Percentiles rank a stretch among this genome's conserved stretches.
These are phyloP conservation scores for Sprattus sprattus DNA, from an alignment of 2,113 vertebrate genomes.

Conservation along the genomic window DNA sequence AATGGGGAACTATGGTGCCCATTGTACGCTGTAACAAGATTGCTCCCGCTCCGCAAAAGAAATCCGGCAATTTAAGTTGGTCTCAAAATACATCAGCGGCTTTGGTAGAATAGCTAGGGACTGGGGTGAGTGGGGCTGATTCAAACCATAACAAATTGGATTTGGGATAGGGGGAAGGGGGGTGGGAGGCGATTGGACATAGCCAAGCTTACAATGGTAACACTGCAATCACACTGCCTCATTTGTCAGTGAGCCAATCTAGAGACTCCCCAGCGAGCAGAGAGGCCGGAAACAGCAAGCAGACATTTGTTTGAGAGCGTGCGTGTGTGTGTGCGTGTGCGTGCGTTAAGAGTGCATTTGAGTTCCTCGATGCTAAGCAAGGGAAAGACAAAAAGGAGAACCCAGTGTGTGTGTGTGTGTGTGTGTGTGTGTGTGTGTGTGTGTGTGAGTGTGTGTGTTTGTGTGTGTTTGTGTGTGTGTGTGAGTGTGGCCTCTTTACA, in stretches of 20 bases:
- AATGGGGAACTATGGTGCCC: slow-evolving; percentile 25
- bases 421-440: background rate
- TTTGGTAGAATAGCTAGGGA: slow-evolving; percentile 56
- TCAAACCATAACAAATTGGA: slow-evolving; percentile 65
- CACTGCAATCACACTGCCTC: slow-evolving; percentile 58
- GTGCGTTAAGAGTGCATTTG: background rate
- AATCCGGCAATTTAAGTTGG: slow-evolving; percentile 49
- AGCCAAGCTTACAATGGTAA: slow-evolving; percentile 58
- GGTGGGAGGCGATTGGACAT: slow-evolving; percentile 21
- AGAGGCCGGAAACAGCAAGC: background rate
- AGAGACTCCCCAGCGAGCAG: background rate
- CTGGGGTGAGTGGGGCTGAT: slow-evolving; percentile 54
- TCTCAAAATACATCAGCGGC: slow-evolving; percentile 55
- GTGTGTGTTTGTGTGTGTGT: background rate
- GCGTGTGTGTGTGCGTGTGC: background rate
- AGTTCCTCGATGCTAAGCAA: background rate
- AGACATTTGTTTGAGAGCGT: background rate
- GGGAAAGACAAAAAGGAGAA: background rate
- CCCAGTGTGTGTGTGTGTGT: background rate
- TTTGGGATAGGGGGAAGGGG: slow-evolving; percentile 54
- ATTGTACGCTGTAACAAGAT: slow-evolving; percentile 35
- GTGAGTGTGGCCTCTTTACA: background rate
- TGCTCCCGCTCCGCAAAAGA: slow-evolving; percentile 35
- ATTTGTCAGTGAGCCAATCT: slow-evolving; percentile 41
- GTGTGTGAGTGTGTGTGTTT: background rate